Evolutionary conservation across 1,140 invertebrate genomes (phyloP), one percentile per base, ranked within the genome.

Genomic region (Orussus abietinus): DNA sequence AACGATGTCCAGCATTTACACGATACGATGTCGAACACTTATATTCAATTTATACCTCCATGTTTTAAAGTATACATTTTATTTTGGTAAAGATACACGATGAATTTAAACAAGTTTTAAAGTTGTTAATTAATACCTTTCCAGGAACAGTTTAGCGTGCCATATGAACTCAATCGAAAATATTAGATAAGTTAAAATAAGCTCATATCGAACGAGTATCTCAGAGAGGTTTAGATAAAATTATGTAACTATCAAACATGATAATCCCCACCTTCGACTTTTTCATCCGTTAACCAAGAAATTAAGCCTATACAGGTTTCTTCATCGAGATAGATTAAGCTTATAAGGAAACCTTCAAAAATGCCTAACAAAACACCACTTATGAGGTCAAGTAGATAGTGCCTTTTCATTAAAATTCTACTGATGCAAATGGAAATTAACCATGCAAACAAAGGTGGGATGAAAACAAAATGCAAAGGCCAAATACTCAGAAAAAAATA

Each of bases 311-410:
- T 47, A n/a, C 77, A 72, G 2, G 75, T 75, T 9, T 68, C 53
- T 29, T 75, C 58, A 15, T 75, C 72, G 6, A 92, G 57, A 82
- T 88, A 92, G 5, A 92, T 58, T 0, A 83, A 36, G 22, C 71
- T 64, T 30, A 92, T 62, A 1, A 90, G 46, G 1, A 81, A 45
- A 38, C 82, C 85, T 68, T 92, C 83, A 1, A 84, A 14, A n/a
- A 88, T 62, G 1, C 93, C 93, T 25, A 96, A 66, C 2, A 80
- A 12, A 21, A 81, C 58, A 13, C 96, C 96, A 32, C 74, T 82
- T 2, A 83, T 7, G 3, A 97, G 82, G 75, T 98, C 96, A 4
- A 92, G 63, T 15, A 97, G 61, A 66, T 92, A 86, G 72, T 98
- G 96, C 44, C 92, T 78, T 35, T 82, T 80, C 42, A 92, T 67